Evolutionary conservation across 2,888 invertebrate genomes (phyloP).

Genomic region (Pollenia griseotomentosa): DNA sequence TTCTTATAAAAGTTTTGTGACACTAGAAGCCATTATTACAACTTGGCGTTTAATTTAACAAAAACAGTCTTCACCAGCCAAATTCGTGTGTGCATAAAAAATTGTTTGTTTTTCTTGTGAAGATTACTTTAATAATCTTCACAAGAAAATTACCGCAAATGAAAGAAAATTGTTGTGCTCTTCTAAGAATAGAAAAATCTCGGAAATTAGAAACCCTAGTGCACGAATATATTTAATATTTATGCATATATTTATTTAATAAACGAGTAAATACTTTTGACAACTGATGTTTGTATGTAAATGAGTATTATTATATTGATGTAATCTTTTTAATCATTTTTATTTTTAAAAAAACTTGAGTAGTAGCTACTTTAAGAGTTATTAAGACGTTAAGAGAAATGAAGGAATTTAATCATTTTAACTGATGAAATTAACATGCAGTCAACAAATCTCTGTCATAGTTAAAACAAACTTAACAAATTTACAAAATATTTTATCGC

Average conservation of each 20-base stretch:
- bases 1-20: too few relatives aligned
- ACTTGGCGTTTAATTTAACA: too few relatives aligned
- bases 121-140: too few relatives aligned
- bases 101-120: too few relatives aligned
- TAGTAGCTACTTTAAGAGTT: background rate
- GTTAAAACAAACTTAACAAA: constrained; percentile 22
- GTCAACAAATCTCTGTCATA: background rate
- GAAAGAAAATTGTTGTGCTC: too few relatives aligned
- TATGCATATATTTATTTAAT: background rate
- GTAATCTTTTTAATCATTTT: constrained; percentile 2
- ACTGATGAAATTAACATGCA: constrained; percentile 27
- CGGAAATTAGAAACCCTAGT: too few relatives aligned
- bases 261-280: background rate
- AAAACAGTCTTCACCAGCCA: too few relatives aligned
- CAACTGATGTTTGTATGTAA: background rate
- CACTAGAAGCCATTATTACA: too few relatives aligned
- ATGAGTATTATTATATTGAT: constrained; percentile 14
- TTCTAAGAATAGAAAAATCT: too few relatives aligned
- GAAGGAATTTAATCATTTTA: constrained; percentile 3
- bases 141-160: too few relatives aligned
- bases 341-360: background rate
- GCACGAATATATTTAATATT: too few relatives aligned
- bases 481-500: constrained; percentile 8
- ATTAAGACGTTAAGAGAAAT: background rate
- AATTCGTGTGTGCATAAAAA: too few relatives aligned